Evolutionary conservation across 2,888 invertebrate genomes (phyloP).

Genomic region (Amphipyra tragopoginis): DNA sequence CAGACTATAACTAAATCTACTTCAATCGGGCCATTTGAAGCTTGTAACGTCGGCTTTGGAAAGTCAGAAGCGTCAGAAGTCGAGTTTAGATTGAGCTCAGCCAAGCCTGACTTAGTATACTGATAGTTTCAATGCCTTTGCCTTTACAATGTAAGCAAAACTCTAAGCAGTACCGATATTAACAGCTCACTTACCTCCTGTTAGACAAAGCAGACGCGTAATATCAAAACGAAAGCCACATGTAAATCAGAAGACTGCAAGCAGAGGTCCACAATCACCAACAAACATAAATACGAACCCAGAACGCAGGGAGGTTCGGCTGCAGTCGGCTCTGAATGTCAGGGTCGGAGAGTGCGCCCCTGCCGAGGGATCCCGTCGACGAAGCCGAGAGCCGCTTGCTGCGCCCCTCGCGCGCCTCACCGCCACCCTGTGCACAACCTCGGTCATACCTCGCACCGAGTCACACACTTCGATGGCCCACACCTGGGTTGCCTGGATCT

Average conservation of each 20-base stretch:
- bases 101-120: no score
- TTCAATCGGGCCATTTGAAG: no score
- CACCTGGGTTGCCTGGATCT: conserved; percentile 36
- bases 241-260: conserved; percentile 24
- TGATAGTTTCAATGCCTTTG: not conserved
- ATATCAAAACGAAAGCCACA: conserved; percentile 31
- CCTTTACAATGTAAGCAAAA: not conserved
- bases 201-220: conserved; percentile 25
- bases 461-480: conserved; percentile 67
- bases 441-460: conserved; percentile 63
- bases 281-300: conserved; percentile 75
- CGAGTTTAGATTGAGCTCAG: no score
- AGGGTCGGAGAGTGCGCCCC: conserved; percentile 84
- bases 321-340: conserved; percentile 82
- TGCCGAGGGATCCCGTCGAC: conserved; percentile 74
- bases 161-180: conserved; percentile 1
- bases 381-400: conserved; percentile 75
- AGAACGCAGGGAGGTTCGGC: conserved; percentile 80
- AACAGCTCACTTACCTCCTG: conserved; percentile 26
- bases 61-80: no score
- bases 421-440: conserved; percentile 69
- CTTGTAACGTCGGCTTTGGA: no score
- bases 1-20: no score
- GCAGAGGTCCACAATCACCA: conserved; percentile 44
- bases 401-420: conserved; percentile 74